Conservation (phyloP, 2,113 vertebrate species). For the Pterocles gutturalis region DNA sequence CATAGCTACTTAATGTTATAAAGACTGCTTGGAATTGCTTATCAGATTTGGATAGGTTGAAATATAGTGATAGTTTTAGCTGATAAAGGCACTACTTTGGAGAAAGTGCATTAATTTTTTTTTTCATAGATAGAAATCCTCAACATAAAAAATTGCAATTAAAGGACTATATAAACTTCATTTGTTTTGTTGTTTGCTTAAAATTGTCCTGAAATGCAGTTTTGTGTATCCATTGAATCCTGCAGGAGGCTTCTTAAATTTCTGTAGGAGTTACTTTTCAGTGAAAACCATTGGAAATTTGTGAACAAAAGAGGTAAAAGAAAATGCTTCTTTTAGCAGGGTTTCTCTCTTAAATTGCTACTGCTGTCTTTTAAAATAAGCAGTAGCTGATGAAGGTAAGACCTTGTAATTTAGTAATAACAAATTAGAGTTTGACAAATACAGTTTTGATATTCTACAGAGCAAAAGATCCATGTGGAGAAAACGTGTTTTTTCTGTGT, state of each 20-base stretch:
- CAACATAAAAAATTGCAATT: not conserved
- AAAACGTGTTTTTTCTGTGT: not conserved
- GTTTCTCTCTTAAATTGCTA: not conserved
- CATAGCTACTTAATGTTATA: slow-evolving; percentile 64
- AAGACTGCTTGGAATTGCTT: slow-evolving; percentile 59
- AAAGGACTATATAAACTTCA: not conserved
- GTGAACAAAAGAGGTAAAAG: slow-evolving; percentile 15
- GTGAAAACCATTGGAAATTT: not conserved
- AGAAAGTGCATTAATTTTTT: not conserved
- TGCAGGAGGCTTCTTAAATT: not conserved
- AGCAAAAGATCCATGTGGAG: not conserved
- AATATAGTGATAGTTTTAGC: slow-evolving; percentile 15
- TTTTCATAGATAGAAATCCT: not conserved
- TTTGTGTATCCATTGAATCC: not conserved
- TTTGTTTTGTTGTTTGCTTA: slow-evolving; percentile 23
- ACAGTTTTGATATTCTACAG: not conserved
- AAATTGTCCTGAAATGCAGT: not conserved
- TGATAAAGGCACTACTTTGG: not conserved
- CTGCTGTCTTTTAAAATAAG: not conserved
- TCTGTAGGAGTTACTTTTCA: not conserved
- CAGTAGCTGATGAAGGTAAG: not conserved
- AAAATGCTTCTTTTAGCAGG: slow-evolving; percentile 3
- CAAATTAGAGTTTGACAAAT: not conserved
- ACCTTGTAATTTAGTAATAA: not conserved
- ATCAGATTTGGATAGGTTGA: slow-evolving; percentile 27